These are phyloP conservation scores for Acyrthosiphon pisum DNA, from an alignment of 1,140 invertebrate genomes.

Conservation along the genomic window DNA sequence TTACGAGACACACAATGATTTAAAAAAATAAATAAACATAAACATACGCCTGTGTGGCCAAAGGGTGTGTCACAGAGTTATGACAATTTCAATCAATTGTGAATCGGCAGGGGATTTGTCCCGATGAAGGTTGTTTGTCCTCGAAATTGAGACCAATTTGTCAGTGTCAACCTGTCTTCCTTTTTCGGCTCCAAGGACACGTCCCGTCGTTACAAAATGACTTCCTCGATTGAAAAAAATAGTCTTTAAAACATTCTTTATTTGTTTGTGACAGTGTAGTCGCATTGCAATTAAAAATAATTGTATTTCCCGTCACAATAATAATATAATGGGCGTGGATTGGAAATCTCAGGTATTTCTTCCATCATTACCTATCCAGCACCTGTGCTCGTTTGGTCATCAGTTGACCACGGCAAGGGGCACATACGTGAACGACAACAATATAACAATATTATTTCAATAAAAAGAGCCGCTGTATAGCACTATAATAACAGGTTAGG, in stretches of 20 bases:
- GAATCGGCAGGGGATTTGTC: conserved; percentile 54
- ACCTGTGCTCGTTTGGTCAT: conserved; percentile 11
- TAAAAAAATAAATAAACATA: conserved; percentile 40
- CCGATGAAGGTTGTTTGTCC: conserved; percentile 50
- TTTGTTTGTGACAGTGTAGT: background rate
- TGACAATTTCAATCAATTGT: conserved; percentile 56
- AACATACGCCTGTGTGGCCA: conserved; percentile 11
- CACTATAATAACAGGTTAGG: background rate
- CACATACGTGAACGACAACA: background rate
- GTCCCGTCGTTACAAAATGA: conserved; percentile 15
- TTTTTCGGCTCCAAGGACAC: conserved; percentile 4
- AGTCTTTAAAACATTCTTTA: background rate
- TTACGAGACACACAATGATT: conserved; percentile 27
- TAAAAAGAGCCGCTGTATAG: background rate
- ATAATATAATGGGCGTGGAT: conserved; percentile 19
- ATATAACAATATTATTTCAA: background rate
- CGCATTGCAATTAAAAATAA: conserved; percentile 42
- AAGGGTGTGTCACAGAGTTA: conserved; percentile 54
- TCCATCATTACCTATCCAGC: conserved; percentile 17
- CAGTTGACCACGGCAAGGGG: background rate
- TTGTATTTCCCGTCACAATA: background rate
- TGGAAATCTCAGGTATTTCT: background rate
- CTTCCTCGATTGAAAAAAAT: background rate
- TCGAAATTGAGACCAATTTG: conserved; percentile 55
- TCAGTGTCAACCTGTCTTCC: conserved; percentile 55